Evolutionary conservation across 2,113 vertebrate genomes (phyloP), one percentile per base, ranked within the genome.

Genomic region (Seriola aureovittata): DNA sequence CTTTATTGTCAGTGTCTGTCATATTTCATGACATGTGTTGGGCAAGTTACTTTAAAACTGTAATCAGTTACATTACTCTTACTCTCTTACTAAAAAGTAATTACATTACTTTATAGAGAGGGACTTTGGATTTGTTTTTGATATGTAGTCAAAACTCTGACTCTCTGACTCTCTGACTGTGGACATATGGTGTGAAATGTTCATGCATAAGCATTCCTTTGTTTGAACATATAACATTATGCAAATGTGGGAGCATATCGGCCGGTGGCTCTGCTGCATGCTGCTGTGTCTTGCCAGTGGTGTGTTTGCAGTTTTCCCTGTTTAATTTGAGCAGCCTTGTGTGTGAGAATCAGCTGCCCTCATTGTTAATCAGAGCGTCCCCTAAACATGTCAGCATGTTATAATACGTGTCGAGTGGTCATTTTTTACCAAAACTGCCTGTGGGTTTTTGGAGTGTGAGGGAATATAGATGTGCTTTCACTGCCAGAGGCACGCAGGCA

Each of bases 321-420:
- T 75, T 81, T 81, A 88, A 72, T 83, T 44, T 70, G 75, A 55
- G 23, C 59, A 67, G 82, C 64, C 72, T 50, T 36, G 62, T 85
- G 79, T 75, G 81, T 82, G 38, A 34, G 69, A 63, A 48, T 82
- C 62, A 68, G 88, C 72, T 82, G 82, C 71, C 76, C 85, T 89
- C 80, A 48, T 85, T 91, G 87, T 88, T 91, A 86, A 93, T 90
- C 90, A 90, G 83, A 87, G 78, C 70, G 50, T 89, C 78, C 75
- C 89, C 69, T 57, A 65, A 89, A 68, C 85, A 88, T 88, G 82
- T 72, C 75, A 82, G 78, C 70, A 36, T 78, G 82, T 78, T 81
- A 38, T 59, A 82, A 76, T 34, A 58, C 60, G 62, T 69, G 17
- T 58, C 1, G 62, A 81, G 65, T 59, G 75, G 80, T 75, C 65